phyloP scores from a whole-genome alignment of 2,888 invertebrate species.

The Drosophila demipolita region DNA sequence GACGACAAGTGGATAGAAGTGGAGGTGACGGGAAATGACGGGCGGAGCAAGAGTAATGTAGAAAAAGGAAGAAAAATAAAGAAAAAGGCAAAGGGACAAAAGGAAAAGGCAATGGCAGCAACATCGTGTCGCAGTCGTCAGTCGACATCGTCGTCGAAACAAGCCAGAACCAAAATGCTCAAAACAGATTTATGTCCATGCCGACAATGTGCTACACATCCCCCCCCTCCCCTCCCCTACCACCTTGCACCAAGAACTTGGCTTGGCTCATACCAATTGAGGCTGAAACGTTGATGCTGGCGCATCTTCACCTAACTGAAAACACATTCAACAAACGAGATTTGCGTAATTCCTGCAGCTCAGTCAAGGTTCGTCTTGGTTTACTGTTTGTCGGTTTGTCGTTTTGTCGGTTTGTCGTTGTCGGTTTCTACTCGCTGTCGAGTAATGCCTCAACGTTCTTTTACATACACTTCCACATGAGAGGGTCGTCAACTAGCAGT shows the following conservation, averaged over 20 bases:
- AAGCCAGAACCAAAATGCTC: slow-evolving; percentile 67
- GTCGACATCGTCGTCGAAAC: slow-evolving; percentile 29
- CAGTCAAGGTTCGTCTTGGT: slow-evolving; percentile 68
- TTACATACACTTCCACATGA: slow-evolving; percentile 28
- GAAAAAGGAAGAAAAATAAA: background rate
- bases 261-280: slow-evolving; percentile 46
- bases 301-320: slow-evolving; percentile 78
- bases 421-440: slow-evolving; percentile 46
- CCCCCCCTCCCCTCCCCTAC: background rate
- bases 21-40: slow-evolving; percentile 10
- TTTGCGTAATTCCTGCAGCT: slow-evolving; percentile 81
- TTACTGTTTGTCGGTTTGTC: slow-evolving; percentile 55
- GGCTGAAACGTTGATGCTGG: slow-evolving; percentile 56
- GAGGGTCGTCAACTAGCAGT: background rate
- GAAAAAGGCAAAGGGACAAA: slow-evolving; percentile 6
- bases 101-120: slow-evolving; percentile 42
- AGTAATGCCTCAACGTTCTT: slow-evolving; percentile 33
- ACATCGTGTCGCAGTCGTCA: slow-evolving; percentile 44
- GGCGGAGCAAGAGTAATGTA: slow-evolving; percentile 6
- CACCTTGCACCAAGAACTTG: background rate
- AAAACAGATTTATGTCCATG: slow-evolving; percentile 73
- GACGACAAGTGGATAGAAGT: slow-evolving; percentile 58
- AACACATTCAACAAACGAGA: slow-evolving; percentile 81
- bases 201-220: slow-evolving; percentile 16
- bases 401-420: slow-evolving; percentile 42